Conservation (phyloP, 2,113 vertebrate genomes). For the Campylomormyrus numenius region DNA sequence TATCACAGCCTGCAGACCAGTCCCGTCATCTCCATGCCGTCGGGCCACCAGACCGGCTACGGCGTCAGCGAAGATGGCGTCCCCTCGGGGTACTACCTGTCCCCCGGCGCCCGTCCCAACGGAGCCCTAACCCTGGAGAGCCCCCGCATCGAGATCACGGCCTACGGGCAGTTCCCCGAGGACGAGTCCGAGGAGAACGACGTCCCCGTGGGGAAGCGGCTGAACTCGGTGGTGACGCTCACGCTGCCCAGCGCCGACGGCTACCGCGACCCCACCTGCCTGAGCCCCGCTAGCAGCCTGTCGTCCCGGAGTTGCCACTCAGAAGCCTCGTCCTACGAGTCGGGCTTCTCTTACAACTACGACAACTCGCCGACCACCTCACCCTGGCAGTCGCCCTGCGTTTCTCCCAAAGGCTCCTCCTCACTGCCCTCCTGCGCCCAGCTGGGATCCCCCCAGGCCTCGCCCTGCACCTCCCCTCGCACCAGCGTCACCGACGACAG, state of each 20-base stretch:
- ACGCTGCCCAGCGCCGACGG: slow-evolving; percentile 78
- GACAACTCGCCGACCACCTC: slow-evolving; percentile 88
- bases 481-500: slow-evolving; percentile 76
- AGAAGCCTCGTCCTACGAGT: slow-evolving; percentile 90
- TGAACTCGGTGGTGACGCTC: slow-evolving; percentile 80
- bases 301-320: slow-evolving; percentile 96
- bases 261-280: slow-evolving; percentile 86
- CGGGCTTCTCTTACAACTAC: slow-evolving; percentile 82
- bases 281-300: slow-evolving; percentile 91
- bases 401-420: slow-evolving; percentile 79
- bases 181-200: slow-evolving; percentile 69
- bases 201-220: slow-evolving; percentile 62
- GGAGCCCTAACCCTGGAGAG: slow-evolving; percentile 83
- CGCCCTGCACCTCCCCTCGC: slow-evolving; percentile 78
- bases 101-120: slow-evolving; percentile 64
- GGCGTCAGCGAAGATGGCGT: slow-evolving; percentile 64
- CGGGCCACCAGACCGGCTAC: slow-evolving; percentile 69
- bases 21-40: slow-evolving; percentile 66
- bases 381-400: slow-evolving; percentile 90
- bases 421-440: slow-evolving; percentile 64
- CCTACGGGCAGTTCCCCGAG: slow-evolving; percentile 81
- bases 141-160: slow-evolving; percentile 93
- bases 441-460: slow-evolving; percentile 73
- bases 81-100: slow-evolving; percentile 64
- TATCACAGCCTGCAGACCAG: slow-evolving; percentile 82